Percentiles rank a stretch among this genome's conserved stretches.
These are phyloP conservation scores for Lates japonicus DNA, from an alignment of 2,797 vertebrate species.

Conservation along the genomic window DNA sequence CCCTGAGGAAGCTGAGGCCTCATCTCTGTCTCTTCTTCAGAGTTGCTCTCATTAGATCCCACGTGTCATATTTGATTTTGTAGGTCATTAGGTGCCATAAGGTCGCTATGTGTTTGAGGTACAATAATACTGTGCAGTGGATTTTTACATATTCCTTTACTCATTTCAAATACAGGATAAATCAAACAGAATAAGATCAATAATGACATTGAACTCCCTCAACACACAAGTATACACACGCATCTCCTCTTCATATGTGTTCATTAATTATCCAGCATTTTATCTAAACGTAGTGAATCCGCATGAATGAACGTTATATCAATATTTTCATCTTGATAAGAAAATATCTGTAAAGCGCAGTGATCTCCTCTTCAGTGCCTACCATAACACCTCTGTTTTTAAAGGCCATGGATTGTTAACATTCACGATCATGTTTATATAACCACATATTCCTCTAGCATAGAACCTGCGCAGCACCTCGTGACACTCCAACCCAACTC, in stretches of 20 bases:
- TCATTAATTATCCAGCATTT: constrained; percentile 45
- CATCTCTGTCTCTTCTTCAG: constrained; percentile 52
- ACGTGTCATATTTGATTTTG: constrained; percentile 62
- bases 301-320: neutral
- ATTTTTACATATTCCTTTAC: constrained; percentile 38
- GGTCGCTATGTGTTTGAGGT: constrained; percentile 38
- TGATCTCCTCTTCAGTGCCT: constrained; percentile 1
- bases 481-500: constrained; percentile 47
- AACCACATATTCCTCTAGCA: constrained; percentile 61
- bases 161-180: constrained; percentile 39
- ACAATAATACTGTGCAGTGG: constrained; percentile 14
- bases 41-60: constrained; percentile 63
- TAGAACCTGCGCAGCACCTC: constrained; percentile 33
- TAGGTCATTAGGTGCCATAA: constrained; percentile 60
- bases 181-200: constrained; percentile 51
- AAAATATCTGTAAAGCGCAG: constrained; percentile 6
- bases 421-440: constrained; percentile 63
- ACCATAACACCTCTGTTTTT: constrained; percentile 27
- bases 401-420: constrained; percentile 45
- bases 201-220: constrained; percentile 54
- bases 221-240: neutral
- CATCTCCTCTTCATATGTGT: neutral
- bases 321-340: constrained; percentile 8
- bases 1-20: constrained; percentile 59
- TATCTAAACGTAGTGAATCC: constrained; percentile 14